A percentile compares a stretch with the other conserved stretches of the same genome.
Evolutionary conservation across 92 coral and sea anemone genomes (phyloP).

Genomic region (Palythoa grandis): DNA sequence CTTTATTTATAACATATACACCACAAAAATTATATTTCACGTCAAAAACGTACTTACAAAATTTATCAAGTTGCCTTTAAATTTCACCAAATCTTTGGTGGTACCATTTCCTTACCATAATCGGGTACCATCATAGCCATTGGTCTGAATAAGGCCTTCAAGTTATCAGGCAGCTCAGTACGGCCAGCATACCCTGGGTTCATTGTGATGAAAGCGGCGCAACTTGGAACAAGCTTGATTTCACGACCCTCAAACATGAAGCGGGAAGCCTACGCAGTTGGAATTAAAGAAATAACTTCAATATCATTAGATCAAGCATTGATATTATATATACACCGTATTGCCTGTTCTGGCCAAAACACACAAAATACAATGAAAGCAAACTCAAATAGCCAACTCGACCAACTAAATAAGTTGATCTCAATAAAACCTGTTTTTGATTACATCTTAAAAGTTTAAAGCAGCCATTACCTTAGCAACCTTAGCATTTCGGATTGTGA

Average conservation of each 20-base stretch:
- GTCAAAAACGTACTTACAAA: too few species aligned
- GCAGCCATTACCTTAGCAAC: constrained; percentile 72
- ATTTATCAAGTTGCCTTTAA: too few species aligned
- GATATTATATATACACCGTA: background rate
- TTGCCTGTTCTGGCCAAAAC: background rate
- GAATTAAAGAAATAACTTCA: background rate
- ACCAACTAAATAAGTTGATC: background rate
- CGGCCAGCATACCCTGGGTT: constrained; percentile 99
- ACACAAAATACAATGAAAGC: background rate
- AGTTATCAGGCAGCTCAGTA: constrained; percentile 99
- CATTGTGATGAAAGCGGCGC: constrained; percentile 99
- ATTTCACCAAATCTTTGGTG: background rate
- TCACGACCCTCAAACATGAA: constrained; percentile 99
- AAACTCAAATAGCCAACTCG: background rate
- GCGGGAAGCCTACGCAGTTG: constrained; percentile 84
- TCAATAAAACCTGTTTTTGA: background rate
- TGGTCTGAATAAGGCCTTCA: constrained; percentile 99
- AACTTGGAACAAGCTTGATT: constrained; percentile 93
- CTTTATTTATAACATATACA: too few species aligned
- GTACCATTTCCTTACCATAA: constrained; percentile 70
- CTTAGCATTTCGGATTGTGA: constrained; percentile 97
- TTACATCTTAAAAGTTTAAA: background rate
- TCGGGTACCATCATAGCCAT: constrained; percentile 99
- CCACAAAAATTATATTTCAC: too few species aligned
- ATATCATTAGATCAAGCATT: background rate